phyloP scores from a whole-genome alignment of 2,888 invertebrate species.

The Diarsia rubi region DNA sequence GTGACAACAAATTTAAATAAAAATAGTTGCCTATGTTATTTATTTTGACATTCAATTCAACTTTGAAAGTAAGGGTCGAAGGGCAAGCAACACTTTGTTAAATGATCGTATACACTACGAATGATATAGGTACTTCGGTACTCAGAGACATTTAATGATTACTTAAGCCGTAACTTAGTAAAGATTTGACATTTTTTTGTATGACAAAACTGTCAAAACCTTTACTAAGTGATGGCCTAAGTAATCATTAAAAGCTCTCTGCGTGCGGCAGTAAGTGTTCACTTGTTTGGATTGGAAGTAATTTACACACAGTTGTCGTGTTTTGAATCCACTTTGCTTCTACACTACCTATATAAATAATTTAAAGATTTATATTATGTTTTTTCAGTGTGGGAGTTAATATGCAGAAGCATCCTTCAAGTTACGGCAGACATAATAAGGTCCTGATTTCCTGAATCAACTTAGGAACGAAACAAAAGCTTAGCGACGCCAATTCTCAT shows the following conservation, averaged over 20 bases:
- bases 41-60: background rate
- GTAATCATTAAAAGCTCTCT: too few relatives aligned
- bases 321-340: background rate
- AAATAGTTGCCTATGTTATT: background rate
- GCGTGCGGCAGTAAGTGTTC: too few relatives aligned
- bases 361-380: background rate
- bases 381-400: background rate
- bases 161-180: too few relatives aligned
- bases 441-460: too few relatives aligned
- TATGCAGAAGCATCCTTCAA: background rate
- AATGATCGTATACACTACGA: too few relatives aligned
- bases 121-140: too few relatives aligned
- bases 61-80: background rate
- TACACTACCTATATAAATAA: background rate
- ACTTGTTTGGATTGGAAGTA: background rate
- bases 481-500: background rate
- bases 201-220: too few relatives aligned
- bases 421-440: background rate
- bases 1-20: background rate
- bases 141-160: too few relatives aligned
- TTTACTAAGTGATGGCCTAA: too few relatives aligned
- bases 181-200: too few relatives aligned
- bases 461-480: slow-evolving; percentile 5
- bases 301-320: background rate
- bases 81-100: background rate